Conservation (phyloP, 2,113 vertebrate species). For the Theristicus caerulescens region DNA sequence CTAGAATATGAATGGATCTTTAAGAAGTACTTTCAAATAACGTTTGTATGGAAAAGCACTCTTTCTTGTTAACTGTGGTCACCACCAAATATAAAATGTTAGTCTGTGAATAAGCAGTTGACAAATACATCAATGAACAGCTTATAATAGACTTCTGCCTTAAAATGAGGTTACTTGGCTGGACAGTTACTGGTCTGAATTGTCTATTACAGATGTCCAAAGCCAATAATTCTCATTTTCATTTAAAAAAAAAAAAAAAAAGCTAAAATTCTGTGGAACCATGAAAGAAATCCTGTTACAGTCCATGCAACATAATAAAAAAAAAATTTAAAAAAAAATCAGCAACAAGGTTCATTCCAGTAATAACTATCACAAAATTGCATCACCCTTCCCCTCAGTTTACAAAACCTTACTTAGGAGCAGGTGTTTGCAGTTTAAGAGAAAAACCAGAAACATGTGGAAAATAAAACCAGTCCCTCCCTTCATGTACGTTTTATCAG, state of each 20-base stretch:
- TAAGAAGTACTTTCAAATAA: neutral
- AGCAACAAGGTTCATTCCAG: neutral
- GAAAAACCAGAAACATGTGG: neutral
- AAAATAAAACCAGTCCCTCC: neutral
- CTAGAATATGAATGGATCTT: neutral
- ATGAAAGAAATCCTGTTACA: neutral
- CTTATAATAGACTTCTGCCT: neutral
- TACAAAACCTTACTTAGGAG: neutral
- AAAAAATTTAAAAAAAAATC: neutral
- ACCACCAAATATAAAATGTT: neutral
- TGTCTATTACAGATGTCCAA: neutral
- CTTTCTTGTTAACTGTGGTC: neutral
- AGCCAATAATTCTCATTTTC: neutral
- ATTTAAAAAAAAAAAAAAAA: neutral
- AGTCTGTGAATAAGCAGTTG: neutral
- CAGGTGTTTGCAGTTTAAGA: neutral
- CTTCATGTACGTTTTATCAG: neutral
- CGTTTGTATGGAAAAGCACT: neutral
- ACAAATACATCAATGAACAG: neutral
- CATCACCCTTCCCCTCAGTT: neutral
- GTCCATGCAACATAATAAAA: neutral
- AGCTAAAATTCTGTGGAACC: neutral
- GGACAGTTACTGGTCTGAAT: neutral
- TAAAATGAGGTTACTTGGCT: neutral
- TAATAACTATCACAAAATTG: neutral